Conservation (phyloP, 2,113 vertebrate species). For the Cathartes aura region DNA sequence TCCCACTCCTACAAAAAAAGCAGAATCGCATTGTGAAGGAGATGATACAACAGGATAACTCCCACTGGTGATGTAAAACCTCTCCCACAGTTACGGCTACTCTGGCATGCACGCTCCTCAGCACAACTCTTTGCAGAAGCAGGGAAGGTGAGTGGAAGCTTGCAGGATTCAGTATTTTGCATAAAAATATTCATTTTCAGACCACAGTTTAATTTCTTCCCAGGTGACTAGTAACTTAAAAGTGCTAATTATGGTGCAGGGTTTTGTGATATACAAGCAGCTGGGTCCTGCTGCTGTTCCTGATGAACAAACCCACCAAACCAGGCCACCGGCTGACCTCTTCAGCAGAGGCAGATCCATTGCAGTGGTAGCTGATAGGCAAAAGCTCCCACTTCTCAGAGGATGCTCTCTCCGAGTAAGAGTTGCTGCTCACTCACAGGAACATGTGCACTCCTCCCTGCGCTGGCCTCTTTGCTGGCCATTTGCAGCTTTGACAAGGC, state of each 20-base stretch:
- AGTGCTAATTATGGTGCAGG: neutral
- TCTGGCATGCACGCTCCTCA: neutral
- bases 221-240: neutral
- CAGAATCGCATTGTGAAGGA: neutral
- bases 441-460: neutral
- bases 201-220: neutral
- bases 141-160: neutral
- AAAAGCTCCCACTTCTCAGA: neutral
- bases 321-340: neutral
- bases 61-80: conserved; percentile 2
- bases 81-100: neutral
- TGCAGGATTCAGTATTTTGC: neutral
- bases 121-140: neutral
- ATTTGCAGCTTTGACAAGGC: neutral
- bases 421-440: rapidly evolving
- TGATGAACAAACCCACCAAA: neutral
- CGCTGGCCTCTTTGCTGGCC: neutral
- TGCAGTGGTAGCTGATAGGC: neutral
- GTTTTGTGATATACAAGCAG: neutral
- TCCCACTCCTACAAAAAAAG: neutral
- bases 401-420: neutral
- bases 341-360: neutral
- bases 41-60: neutral
- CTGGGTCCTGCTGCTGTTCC: neutral
- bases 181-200: neutral